Evolutionary conservation across 2,113 vertebrate genomes (phyloP).

Genomic region (Poeciliopsis retropinna): DNA sequence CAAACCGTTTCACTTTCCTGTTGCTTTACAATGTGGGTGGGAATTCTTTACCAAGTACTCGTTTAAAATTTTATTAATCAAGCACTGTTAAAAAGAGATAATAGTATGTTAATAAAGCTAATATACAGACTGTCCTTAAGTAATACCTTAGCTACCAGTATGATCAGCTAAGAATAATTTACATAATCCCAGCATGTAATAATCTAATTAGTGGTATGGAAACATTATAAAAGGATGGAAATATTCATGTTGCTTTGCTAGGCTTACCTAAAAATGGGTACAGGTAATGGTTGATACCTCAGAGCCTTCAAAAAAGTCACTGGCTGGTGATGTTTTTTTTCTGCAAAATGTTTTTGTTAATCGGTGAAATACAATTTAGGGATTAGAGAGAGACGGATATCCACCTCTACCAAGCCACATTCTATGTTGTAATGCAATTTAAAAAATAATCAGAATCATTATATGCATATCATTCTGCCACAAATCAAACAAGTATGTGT

Average conservation of each 20-base stretch:
- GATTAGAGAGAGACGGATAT: not conserved
- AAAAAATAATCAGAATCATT: not conserved
- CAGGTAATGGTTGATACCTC: slow-evolving; percentile 27
- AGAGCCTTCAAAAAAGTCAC: slow-evolving; percentile 36
- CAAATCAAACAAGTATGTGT: not conserved
- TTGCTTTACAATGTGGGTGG: slow-evolving; percentile 52
- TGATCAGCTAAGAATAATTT: slow-evolving; percentile 67
- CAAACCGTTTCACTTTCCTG: slow-evolving; percentile 54
- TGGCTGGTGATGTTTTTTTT: slow-evolving; percentile 60
- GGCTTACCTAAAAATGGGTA: slow-evolving; percentile 39
- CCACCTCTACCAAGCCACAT: not conserved
- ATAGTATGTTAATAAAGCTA: slow-evolving; percentile 56
- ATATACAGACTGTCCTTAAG: slow-evolving; percentile 74
- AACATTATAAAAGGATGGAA: slow-evolving; percentile 30
- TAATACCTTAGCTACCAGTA: slow-evolving; percentile 75
- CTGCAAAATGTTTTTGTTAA: slow-evolving; percentile 38
- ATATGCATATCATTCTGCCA: not conserved
- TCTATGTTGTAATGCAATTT: not conserved
- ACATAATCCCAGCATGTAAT: slow-evolving; percentile 69
- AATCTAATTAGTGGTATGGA: slow-evolving; percentile 42
- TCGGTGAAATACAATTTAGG: slow-evolving; percentile 25
- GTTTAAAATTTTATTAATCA: slow-evolving; percentile 39
- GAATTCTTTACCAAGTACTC: slow-evolving; percentile 28
- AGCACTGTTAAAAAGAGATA: slow-evolving; percentile 46
- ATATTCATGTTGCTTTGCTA: not conserved